Evolutionary conservation across 2,797 vertebrate genomes (phyloP), one percentile per base, ranked within the genome.

Genomic region (Gymnoscopelus microlampas): DNA sequence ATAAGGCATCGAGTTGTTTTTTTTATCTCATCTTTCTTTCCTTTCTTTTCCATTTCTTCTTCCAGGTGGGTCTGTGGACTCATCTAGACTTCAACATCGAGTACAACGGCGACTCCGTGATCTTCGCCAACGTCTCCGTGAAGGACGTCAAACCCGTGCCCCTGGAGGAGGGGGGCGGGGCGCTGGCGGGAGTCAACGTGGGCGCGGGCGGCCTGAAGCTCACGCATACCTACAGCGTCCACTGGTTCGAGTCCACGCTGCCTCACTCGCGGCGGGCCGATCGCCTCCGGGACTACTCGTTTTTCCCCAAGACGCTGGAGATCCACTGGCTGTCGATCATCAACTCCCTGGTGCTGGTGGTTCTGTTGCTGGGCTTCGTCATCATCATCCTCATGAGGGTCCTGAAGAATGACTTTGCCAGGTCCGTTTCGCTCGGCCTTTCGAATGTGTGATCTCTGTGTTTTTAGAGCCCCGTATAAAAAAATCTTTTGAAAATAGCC

Each of bases 251-350:
- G 82, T 96, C 95, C 23, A 55, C 82, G 1, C 87, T 96, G 44
- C 76, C 93, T 39, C 73, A 93, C 13, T 70, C 93, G 1, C 92
- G 84, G 7, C 91, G 96, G 58, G 95, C 92, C 0, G 96, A 97
- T 66, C 93, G 95, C 10, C 95, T 95, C 66, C 63, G 84, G 24
- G 96, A 96, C 78, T 93, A 94, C 49, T 95, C 95, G 0, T 98
- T 98, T 88, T 98, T 98, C 84, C 96, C 96, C 5, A 96, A 95
- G 85, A 97, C 96, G 0, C 84, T 97, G 81, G 96, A 98, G 92
- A 98, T 98, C 87, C 96, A 97, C 82, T 98, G 96, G 96, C 88
- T 98, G 73, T 98, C 96, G 70, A 96, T 97, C 83, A 97, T 97
- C 35, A 98, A 98, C 89, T 97, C 96, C 0, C 93, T 97, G 92